Evolutionary conservation across 2,113 vertebrate genomes (phyloP).

Genomic region (Gallinago media): DNA sequence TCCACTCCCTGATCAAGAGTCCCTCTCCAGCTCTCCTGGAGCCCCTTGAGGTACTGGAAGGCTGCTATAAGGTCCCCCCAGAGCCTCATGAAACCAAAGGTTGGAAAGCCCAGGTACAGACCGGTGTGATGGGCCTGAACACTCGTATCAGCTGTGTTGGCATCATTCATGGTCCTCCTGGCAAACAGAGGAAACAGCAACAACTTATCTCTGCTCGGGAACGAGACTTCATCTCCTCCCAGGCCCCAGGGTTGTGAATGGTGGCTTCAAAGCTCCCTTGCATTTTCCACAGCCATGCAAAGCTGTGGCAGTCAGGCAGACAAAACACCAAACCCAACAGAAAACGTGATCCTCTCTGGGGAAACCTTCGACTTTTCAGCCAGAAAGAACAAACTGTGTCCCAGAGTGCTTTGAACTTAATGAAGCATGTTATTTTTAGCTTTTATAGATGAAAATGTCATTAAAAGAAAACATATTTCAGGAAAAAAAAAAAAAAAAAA

Average conservation of each 20-base stretch:
- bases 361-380: neutral
- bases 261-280: neutral
- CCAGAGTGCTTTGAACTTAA: conserved; percentile 35
- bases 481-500: too few species aligned
- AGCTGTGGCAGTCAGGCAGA: neutral
- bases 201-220: rapidly evolving
- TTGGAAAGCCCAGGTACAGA: neutral
- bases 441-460: conserved; percentile 56
- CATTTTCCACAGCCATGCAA: neutral
- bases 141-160: rapidly evolving
- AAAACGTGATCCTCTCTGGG: neutral
- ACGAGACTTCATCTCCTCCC: neutral
- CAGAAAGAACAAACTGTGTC: conserved; percentile 12
- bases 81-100: neutral
- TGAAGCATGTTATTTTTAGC: conserved; percentile 48
- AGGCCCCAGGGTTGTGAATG: neutral
- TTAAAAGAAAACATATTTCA: conserved; percentile 34
- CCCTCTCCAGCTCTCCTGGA: too few species aligned
- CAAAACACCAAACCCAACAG: neutral
- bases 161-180: neutral
- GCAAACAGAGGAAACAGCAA: neutral
- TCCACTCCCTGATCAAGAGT: too few species aligned
- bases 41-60: too few species aligned
- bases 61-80: too few species aligned
- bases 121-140: rapidly evolving